A percentile compares a stretch with the other conserved stretches of the same genome.
Conservation (phyloP, 2,888 invertebrate genomes). For the Pheosia gnoma region DNA sequence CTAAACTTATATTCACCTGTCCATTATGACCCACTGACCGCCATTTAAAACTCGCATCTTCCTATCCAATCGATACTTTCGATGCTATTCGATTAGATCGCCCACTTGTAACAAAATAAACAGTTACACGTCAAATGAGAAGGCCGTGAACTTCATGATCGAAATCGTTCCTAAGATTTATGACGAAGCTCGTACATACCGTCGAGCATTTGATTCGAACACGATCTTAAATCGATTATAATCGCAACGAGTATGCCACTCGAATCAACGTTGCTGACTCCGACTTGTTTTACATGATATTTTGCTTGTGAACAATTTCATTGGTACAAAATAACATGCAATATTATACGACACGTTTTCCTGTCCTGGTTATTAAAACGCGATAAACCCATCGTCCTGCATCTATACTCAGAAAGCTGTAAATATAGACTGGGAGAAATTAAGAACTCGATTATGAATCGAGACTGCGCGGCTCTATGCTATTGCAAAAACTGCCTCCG, state of each 20-base stretch:
- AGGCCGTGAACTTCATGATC: slow-evolving; percentile 60
- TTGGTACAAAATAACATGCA: slow-evolving; percentile 56
- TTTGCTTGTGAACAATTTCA: slow-evolving; percentile 41
- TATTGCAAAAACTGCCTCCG: slow-evolving; percentile 53
- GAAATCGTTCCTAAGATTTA: slow-evolving; percentile 48
- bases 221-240: slow-evolving; percentile 29
- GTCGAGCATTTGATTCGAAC: slow-evolving; percentile 28
- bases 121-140: slow-evolving; percentile 52
- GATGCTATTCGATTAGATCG: slow-evolving; percentile 56
- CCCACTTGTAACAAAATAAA: slow-evolving; percentile 55
- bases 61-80: slow-evolving; percentile 58
- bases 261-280: slow-evolving; percentile 28
- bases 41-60: slow-evolving; percentile 48
- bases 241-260: slow-evolving; percentile 20
- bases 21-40: slow-evolving; percentile 65
- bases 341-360: slow-evolving; percentile 60
- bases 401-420: slow-evolving; percentile 49
- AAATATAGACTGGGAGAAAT: slow-evolving; percentile 54
- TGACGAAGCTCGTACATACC: slow-evolving; percentile 40
- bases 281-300: slow-evolving; percentile 3
- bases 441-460: slow-evolving; percentile 58
- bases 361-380: slow-evolving; percentile 61
- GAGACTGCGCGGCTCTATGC: slow-evolving; percentile 39
- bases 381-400: slow-evolving; percentile 56
- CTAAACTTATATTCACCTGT: slow-evolving; percentile 61